Base-by-base conservation (phyloP, 2,113 vertebrate genomes). In the Brachyistius frenatus region DNA sequence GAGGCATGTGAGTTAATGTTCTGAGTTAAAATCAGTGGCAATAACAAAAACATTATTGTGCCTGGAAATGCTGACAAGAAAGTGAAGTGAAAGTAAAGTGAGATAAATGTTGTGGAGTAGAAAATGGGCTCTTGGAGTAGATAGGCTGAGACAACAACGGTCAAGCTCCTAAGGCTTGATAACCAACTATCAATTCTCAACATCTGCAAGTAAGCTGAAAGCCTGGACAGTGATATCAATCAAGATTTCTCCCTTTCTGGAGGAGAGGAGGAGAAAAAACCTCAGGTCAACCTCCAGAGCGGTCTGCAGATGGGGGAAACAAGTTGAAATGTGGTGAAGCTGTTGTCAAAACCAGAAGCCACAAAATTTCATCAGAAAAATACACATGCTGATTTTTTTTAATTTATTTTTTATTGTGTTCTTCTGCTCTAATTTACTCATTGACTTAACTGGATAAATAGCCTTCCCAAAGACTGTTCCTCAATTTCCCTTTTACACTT, bases 141-240 rank as follows among this genome's bases (percentile, higher is more conserved):
- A 83, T 14, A 13, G 36, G 53, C 52, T 57, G n/a, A 56, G 36
- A 72, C 33, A 67, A 49, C 55, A 46, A 75, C 65, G 70, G 44
- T n/a, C 1, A 35, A 67, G 57, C 32, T 55, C 53, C 73, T 36
- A 54, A 66, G 56, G 32, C 72, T 69, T 79, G 49, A 80, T 75
- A 56, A 73, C 57, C 0, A 49, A 57, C 72, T 8, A 81, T 88
- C 76, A 30, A 66, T 87, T 66, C 30, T 78, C 68, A 79, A 46
- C 37, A 80, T 89, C 83, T 83, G 66, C 47, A 82, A 74, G 67
- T 54, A 56, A 44, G 57, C 47, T 15, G 9, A 70, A 78, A 35
- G 35, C 16, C 63, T 15, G 16, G 64, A 76, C 66, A 70, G 66
- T 2, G 9, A 78, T 62, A 85, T 80, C 50, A 79, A 73, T 89